phyloP scores from a whole-genome alignment of 2,888 invertebrate genomes.

The Drymonia ruficornis region DNA sequence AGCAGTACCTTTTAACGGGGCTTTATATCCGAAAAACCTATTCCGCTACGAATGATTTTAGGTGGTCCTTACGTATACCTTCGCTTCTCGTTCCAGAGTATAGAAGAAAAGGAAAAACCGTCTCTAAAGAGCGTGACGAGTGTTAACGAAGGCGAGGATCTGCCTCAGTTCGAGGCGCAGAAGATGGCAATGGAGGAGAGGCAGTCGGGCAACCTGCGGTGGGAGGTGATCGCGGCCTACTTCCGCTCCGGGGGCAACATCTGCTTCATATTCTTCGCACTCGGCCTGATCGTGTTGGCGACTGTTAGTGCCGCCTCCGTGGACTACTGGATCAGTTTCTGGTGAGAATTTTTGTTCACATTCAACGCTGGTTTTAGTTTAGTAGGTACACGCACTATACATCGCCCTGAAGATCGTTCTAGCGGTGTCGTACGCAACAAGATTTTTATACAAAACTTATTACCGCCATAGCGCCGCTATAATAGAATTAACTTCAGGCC shows the following conservation, averaged over 20 bases:
- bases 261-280: conserved; percentile 58
- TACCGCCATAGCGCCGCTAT: too few species aligned
- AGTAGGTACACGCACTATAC: too few species aligned
- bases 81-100: conserved; percentile 40
- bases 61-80: not conserved
- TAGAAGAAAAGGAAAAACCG: conserved; percentile 51
- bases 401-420: too few species aligned
- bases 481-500: too few species aligned
- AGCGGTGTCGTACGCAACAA: too few species aligned
- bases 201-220: conserved; percentile 68
- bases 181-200: conserved; percentile 69
- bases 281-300: conserved; percentile 70
- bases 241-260: conserved; percentile 68
- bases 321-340: conserved; percentile 89
- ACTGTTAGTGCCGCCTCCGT: conserved; percentile 86
- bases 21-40: too few species aligned
- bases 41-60: too few species aligned
- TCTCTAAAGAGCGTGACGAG: conserved; percentile 39
- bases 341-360: too few species aligned
- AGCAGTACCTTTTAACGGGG: too few species aligned
- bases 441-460: too few species aligned
- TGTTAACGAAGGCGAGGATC: conserved; percentile 55
- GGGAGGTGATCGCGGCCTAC: conserved; percentile 68
- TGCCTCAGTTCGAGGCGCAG: conserved; percentile 67
- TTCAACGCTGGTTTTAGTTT: too few species aligned